These are phyloP conservation scores for Megalopta genalis DNA, from an alignment of 1,140 invertebrate species.

Conservation along the genomic window DNA sequence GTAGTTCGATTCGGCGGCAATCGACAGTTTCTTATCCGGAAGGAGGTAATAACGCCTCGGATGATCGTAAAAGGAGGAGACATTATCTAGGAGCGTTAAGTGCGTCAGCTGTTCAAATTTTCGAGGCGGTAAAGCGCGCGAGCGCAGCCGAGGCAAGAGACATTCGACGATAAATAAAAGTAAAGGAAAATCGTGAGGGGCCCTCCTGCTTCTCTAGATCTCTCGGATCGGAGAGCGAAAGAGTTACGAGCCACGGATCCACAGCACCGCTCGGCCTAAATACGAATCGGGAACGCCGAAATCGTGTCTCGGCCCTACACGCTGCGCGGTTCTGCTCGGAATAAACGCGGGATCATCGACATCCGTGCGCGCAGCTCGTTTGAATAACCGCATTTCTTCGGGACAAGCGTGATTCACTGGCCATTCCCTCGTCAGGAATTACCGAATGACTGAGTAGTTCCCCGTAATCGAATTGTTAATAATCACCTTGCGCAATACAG, in stretches of 20 bases:
- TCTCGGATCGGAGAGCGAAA: slow-evolving; percentile 33
- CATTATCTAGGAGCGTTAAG: background rate
- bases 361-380: slow-evolving; percentile 17
- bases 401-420: background rate
- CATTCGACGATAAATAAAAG: slow-evolving; percentile 33
- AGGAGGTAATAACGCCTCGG: background rate
- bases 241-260: slow-evolving; percentile 48
- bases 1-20: background rate
- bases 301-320: slow-evolving; percentile 50
- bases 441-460: background rate
- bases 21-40: background rate
- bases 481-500: background rate
- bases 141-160: slow-evolving; percentile 7
- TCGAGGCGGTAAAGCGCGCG: background rate
- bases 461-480: too few relatives aligned
- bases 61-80: slow-evolving; percentile 13
- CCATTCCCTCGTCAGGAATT: background rate
- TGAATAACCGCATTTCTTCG: background rate
- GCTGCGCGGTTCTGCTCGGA: slow-evolving; percentile 49
- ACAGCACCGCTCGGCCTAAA: slow-evolving; percentile 58
- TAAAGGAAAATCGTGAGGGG: slow-evolving; percentile 12
- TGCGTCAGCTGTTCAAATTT: slow-evolving; percentile 37
- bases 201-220: background rate
- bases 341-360: slow-evolving; percentile 56
- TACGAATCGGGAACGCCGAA: slow-evolving; percentile 61